Conservation (phyloP, 2,888 invertebrate genomes). For the Trichopria drosophilae region DNA sequence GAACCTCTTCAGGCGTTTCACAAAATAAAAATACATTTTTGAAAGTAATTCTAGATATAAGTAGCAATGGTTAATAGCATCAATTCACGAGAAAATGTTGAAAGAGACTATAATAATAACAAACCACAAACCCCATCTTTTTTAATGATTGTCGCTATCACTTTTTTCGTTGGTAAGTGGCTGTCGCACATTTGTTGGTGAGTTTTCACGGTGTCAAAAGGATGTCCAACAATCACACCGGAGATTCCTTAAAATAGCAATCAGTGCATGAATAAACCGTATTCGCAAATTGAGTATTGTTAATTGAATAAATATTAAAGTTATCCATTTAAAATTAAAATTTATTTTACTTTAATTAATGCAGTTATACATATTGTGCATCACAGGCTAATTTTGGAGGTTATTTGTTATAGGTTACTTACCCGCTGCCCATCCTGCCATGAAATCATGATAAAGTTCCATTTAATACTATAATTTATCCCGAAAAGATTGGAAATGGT, state of each 20-base stretch:
- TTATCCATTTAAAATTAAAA: constrained; percentile 3
- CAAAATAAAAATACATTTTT: too few species aligned
- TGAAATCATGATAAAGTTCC: constrained; percentile 56
- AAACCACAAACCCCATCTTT: constrained; percentile 46
- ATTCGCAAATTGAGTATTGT: too few species aligned
- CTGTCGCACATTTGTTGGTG: constrained; percentile 60
- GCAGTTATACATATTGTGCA: not conserved
- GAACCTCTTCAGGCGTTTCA: too few species aligned
- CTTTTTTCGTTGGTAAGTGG: constrained; percentile 27
- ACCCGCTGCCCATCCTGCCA: constrained; percentile 65
- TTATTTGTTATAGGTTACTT: constrained; percentile 41
- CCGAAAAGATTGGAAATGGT: too few species aligned
- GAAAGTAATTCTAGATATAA: too few species aligned
- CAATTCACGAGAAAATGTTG: too few species aligned
- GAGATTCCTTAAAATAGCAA: constrained; percentile 63
- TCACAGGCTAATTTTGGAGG: too few species aligned
- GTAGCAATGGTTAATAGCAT: too few species aligned
- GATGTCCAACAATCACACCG: constrained; percentile 69
- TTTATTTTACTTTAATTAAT: constrained; percentile 6
- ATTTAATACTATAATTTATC: too few species aligned
- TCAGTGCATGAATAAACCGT: too few species aligned
- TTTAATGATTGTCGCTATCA: constrained; percentile 28
- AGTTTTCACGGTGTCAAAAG: constrained; percentile 74
- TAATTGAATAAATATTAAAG: too few species aligned
- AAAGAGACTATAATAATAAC: not conserved